Percentiles rank a stretch among this genome's conserved stretches.
phyloP scores from a whole-genome alignment of 2,888 invertebrate species.

The Uloborus plumipes region DNA sequence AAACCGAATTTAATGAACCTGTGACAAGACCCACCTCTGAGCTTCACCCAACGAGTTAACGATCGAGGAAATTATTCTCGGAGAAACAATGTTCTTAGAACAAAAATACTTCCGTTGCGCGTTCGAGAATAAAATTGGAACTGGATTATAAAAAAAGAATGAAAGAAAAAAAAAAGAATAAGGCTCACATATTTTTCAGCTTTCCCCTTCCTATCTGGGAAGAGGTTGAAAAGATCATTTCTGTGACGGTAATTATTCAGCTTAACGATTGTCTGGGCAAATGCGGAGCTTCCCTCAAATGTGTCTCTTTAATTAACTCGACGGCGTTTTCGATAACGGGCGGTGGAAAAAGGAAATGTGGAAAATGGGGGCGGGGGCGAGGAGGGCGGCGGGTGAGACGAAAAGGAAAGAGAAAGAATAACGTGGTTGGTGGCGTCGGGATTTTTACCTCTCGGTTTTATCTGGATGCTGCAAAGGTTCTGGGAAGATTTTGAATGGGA shows the following conservation, averaged over 20 bases:
- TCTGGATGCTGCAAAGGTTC: constrained; percentile 11
- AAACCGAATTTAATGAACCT: no score
- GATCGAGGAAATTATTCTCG: no score
- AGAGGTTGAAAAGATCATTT: constrained; percentile 9
- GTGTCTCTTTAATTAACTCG: constrained; percentile 57
- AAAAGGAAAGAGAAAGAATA: constrained; percentile 31
- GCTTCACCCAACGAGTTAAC: no score
- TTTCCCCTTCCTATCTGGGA: no score
- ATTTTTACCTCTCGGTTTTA: constrained; percentile 19
- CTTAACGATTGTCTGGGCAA: constrained; percentile 49
- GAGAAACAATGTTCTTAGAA: no score
- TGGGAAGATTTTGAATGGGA: constrained; percentile 12
- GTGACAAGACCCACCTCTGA: no score
- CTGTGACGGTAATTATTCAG: constrained; percentile 58
- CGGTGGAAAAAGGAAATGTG: constrained; percentile 30
- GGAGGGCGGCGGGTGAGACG: not conserved
- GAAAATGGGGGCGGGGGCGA: not conserved
- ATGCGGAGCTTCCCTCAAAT: constrained; percentile 29
- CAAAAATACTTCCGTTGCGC: no score
- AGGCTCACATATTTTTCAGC: no score
- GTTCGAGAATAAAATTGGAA: no score
- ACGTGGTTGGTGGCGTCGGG: constrained; percentile 36
- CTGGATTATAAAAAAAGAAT: no score
- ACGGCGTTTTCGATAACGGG: constrained; percentile 39
- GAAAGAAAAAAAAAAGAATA: no score